Evolutionary conservation across 2,797 vertebrate genomes (phyloP).

Genomic region (Lerista edwardsae): DNA sequence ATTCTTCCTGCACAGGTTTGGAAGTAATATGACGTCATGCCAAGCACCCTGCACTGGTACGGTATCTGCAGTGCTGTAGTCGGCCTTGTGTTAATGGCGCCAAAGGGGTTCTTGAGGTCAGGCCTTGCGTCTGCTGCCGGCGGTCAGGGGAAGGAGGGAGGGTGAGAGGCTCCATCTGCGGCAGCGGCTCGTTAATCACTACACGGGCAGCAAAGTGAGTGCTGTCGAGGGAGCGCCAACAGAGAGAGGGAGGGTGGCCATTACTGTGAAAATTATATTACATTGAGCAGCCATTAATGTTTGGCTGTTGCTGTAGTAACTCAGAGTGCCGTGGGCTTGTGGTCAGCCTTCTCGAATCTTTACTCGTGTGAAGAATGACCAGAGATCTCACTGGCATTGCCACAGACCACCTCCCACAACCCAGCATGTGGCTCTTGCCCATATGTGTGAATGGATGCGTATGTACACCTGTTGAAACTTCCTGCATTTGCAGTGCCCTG

Average conservation of each 20-base stretch:
- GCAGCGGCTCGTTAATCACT: slow-evolving; percentile 6
- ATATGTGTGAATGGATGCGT: background rate
- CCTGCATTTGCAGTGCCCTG: background rate
- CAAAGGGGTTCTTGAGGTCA: slow-evolving; percentile 16
- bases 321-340: background rate
- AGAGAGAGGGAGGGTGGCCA: background rate
- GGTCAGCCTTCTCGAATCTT: background rate
- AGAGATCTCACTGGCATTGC: background rate
- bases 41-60: background rate
- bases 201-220: slow-evolving; percentile 1
- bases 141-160: background rate
- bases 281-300: slow-evolving; percentile 11
- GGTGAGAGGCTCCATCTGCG: background rate
- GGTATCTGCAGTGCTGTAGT: background rate
- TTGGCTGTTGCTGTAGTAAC: slow-evolving; percentile 1
- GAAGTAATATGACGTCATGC: background rate
- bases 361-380: background rate
- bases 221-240: background rate
- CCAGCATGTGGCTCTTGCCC: background rate
- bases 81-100: slow-evolving; percentile 12
- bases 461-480: background rate
- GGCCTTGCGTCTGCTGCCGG: slow-evolving; percentile 21
- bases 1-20: background rate
- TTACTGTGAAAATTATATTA: slow-evolving; percentile 28
- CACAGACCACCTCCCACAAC: background rate